Conservation (phyloP, 2,797 vertebrate genomes). For the Notolabrus celidotus region DNA sequence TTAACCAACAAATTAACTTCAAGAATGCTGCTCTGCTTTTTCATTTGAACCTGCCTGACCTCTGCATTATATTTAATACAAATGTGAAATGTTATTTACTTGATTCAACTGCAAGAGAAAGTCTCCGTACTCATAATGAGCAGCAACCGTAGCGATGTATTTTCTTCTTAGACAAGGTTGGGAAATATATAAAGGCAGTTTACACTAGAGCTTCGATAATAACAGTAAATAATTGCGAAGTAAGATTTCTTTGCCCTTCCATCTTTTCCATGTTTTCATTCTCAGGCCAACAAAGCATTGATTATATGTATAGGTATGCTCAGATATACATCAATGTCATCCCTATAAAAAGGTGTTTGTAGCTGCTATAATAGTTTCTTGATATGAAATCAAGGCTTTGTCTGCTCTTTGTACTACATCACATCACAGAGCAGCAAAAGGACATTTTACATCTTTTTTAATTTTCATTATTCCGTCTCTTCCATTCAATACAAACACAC, state of each 20-base stretch:
- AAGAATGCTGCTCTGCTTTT: slow-evolving; percentile 16
- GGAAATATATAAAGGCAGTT: too few relatives aligned
- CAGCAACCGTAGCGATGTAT: too few relatives aligned
- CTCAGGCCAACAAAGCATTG: background rate
- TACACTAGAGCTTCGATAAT: too few relatives aligned
- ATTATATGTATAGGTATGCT: background rate
- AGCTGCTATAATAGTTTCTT: slow-evolving; percentile 6
- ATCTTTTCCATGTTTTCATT: background rate
- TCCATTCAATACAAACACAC: slow-evolving; percentile 26
- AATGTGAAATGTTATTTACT: background rate
- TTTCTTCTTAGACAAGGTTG: too few relatives aligned
- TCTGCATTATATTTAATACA: slow-evolving; percentile 10
- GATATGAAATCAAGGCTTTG: slow-evolving; percentile 8
- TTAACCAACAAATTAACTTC: slow-evolving; percentile 29
- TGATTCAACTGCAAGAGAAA: background rate
- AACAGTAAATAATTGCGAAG: too few relatives aligned
- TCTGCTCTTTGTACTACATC: background rate
- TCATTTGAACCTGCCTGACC: slow-evolving; percentile 15
- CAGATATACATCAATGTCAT: slow-evolving; percentile 3
- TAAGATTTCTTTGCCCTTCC: too few relatives aligned
- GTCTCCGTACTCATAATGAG: background rate
- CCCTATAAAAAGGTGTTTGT: background rate
- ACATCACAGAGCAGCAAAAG: slow-evolving; percentile 6
- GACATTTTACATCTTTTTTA: slow-evolving; percentile 3
- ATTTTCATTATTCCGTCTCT: slow-evolving; percentile 13